phyloP scores from a whole-genome alignment of 1,140 invertebrate species.

The Lepidurus packardi region DNA sequence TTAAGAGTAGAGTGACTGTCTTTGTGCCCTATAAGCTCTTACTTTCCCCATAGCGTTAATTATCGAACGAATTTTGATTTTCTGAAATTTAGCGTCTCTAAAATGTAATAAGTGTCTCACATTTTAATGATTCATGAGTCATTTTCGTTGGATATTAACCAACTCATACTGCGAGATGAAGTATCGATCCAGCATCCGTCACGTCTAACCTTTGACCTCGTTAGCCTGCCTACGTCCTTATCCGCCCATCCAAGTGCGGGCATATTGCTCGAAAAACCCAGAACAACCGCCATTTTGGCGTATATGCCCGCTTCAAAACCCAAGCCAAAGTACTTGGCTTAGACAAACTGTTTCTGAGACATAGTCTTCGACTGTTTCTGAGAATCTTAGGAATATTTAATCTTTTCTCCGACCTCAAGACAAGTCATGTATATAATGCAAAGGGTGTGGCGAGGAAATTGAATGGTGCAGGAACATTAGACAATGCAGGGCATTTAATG shows the following conservation, averaged over 20 bases:
- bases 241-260: neutral
- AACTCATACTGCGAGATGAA: neutral
- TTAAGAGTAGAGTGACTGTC: too few species aligned
- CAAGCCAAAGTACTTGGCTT: neutral
- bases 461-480: too few species aligned
- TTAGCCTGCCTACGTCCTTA: neutral
- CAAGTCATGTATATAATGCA: too few species aligned
- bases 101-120: neutral
- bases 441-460: too few species aligned
- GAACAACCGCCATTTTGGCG: neutral
- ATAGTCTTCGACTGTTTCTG: too few species aligned
- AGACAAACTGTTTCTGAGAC: neutral
- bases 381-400: too few species aligned
- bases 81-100: too few species aligned
- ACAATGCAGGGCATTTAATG: too few species aligned
- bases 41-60: too few species aligned
- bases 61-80: too few species aligned
- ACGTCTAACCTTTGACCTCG: conserved; percentile 2
- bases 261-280: neutral
- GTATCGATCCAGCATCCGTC: neutral
- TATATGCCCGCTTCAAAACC: neutral
- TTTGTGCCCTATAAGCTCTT: too few species aligned
- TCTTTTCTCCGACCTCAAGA: too few species aligned
- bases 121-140: neutral
- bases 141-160: neutral